Evolutionary conservation across 2,888 invertebrate species (phyloP).

Genomic region (Dryocosmus kuriphilus): DNA sequence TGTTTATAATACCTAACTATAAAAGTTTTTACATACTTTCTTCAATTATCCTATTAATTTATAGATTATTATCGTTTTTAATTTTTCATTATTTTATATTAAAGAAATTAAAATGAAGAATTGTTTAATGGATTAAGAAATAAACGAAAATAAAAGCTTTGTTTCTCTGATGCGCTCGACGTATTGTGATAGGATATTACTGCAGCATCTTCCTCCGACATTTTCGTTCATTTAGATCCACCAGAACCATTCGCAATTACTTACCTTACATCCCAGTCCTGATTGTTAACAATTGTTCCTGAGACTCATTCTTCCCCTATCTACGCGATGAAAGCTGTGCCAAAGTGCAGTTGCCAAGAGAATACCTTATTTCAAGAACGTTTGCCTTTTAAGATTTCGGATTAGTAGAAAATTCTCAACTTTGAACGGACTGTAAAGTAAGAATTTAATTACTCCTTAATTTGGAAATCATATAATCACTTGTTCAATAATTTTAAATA

Average conservation of each 20-base stretch:
- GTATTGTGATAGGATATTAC: not conserved
- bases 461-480: not conserved
- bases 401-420: not conserved
- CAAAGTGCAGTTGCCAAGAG: not conserved
- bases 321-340: not conserved
- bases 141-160: not conserved
- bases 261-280: not conserved
- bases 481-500: not conserved
- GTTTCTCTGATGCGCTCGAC: not conserved
- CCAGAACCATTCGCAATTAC: not conserved
- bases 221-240: not conserved
- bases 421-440: not conserved
- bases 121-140: not conserved
- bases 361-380: not conserved
- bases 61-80: too few relatives aligned
- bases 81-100: too few relatives aligned
- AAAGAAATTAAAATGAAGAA: too few relatives aligned
- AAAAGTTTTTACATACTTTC: too few relatives aligned
- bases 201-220: not conserved
- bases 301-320: not conserved
- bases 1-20: too few relatives aligned
- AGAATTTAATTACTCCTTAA: not conserved
- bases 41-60: too few relatives aligned
- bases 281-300: conserved; percentile 8
- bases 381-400: not conserved